Evolutionary conservation across 2,113 vertebrate species (phyloP).

Genomic region (Mobula hypostoma): DNA sequence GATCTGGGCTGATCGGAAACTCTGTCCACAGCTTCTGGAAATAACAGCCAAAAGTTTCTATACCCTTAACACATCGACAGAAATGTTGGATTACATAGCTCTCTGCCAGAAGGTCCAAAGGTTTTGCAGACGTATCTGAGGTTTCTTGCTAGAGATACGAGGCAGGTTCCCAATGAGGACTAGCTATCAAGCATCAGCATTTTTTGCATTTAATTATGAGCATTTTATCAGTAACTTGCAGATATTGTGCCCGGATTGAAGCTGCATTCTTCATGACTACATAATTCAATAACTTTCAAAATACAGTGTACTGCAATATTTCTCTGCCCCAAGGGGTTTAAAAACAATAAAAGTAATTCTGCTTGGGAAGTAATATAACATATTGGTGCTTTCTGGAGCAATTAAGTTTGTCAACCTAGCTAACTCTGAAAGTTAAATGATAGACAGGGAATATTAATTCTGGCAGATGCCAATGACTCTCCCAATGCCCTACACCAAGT

Average conservation of each 20-base stretch:
- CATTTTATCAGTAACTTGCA: neutral
- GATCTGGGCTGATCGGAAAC: neutral
- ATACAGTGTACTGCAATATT: neutral
- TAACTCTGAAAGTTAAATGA: neutral
- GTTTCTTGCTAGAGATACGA: neutral
- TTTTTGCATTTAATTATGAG: neutral
- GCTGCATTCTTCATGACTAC: neutral
- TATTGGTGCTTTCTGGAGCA: neutral
- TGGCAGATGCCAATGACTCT: neutral
- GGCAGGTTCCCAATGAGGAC: neutral
- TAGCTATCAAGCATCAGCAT: too few relatives aligned
- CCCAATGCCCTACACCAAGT: neutral
- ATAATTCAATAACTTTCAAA: too few relatives aligned
- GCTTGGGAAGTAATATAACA: neutral
- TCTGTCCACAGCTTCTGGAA: neutral
- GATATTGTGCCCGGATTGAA: neutral
- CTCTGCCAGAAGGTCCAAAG: neutral
- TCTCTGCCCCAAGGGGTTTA: neutral
- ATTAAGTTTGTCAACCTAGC: neutral
- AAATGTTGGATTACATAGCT: neutral
- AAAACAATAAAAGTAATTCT: neutral
- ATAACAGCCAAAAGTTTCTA: neutral
- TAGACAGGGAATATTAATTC: neutral
- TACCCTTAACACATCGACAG: neutral
- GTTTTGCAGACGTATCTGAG: neutral